A percentile compares a stretch with the other conserved stretches of the same genome.
Conservation (phyloP, 1,140 invertebrate species). For the Melitaea cinxia region DNA sequence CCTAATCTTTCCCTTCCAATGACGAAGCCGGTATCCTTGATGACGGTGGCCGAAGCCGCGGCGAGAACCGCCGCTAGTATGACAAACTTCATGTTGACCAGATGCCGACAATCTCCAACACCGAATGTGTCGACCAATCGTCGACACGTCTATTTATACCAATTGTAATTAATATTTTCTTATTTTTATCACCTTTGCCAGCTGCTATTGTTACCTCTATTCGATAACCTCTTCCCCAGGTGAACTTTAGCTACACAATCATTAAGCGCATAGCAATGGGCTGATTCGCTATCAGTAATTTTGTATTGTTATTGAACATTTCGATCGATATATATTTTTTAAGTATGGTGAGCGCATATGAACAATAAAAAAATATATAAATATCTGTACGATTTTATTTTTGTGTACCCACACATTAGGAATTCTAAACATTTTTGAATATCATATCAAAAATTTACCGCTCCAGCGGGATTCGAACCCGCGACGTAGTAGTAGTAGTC, state of each 20-base stretch:
- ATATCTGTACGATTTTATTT: too few species aligned
- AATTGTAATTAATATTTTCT: conserved; percentile 24
- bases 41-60: conserved; percentile 51
- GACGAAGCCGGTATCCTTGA: conserved; percentile 50
- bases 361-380: too few species aligned
- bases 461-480: too few species aligned
- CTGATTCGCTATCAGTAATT: neutral
- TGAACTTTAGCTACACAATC: neutral
- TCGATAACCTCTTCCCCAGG: conserved; percentile 28
- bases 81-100: conserved; percentile 57
- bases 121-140: conserved; percentile 38
- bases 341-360: too few species aligned
- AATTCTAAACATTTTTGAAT: too few species aligned
- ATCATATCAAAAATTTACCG: too few species aligned
- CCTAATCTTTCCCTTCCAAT: conserved; percentile 61
- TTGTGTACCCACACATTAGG: too few species aligned
- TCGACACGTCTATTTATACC: conserved; percentile 52
- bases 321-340: neutral
- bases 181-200: conserved; percentile 17
- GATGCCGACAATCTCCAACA: conserved; percentile 2
- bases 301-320: neutral
- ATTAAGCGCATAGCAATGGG: neutral
- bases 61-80: conserved; percentile 56
- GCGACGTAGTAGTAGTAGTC: too few species aligned
- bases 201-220: conserved; percentile 2